phyloP scores from a whole-genome alignment of 2,797 vertebrate genomes.

The Cyclopterus lumpus region DNA sequence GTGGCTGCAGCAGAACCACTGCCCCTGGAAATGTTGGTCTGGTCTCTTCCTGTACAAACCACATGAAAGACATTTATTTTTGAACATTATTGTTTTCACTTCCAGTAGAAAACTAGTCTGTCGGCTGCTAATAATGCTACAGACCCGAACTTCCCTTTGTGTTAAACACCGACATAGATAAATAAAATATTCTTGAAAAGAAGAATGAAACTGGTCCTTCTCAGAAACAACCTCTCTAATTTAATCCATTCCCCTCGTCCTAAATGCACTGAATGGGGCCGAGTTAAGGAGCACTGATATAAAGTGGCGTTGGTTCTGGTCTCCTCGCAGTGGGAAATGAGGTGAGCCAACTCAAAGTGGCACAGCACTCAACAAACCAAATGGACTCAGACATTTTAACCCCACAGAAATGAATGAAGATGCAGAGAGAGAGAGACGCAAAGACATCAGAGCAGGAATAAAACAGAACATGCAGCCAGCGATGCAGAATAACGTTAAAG shows the following conservation, averaged over 20 bases:
- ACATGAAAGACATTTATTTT: constrained; percentile 35
- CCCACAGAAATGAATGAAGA: constrained; percentile 22
- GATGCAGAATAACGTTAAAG: constrained; percentile 50
- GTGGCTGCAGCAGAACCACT: constrained; percentile 27
- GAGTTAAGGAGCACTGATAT: constrained; percentile 49
- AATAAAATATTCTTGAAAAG: constrained; percentile 33
- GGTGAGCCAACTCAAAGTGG: constrained; percentile 55
- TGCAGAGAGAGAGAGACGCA: constrained; percentile 9
- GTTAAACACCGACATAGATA: constrained; percentile 32
- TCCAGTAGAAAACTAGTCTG: background rate
- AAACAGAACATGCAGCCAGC: constrained; percentile 25
- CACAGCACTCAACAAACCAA: constrained; percentile 67
- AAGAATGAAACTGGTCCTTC: constrained; percentile 24
- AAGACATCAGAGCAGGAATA: constrained; percentile 10
- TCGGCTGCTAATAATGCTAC: background rate
- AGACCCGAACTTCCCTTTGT: background rate
- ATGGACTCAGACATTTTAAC: constrained; percentile 64
- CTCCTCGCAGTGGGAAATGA: constrained; percentile 52
- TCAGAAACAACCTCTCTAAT: constrained; percentile 18
- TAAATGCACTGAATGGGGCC: constrained; percentile 17
- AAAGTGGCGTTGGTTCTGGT: constrained; percentile 59
- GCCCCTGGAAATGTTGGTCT: constrained; percentile 45
- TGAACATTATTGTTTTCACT: background rate
- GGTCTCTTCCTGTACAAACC: constrained; percentile 69
- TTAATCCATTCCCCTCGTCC: background rate